Conservation (phyloP, 2,888 invertebrate genomes). For the Eristalis pertinax region DNA sequence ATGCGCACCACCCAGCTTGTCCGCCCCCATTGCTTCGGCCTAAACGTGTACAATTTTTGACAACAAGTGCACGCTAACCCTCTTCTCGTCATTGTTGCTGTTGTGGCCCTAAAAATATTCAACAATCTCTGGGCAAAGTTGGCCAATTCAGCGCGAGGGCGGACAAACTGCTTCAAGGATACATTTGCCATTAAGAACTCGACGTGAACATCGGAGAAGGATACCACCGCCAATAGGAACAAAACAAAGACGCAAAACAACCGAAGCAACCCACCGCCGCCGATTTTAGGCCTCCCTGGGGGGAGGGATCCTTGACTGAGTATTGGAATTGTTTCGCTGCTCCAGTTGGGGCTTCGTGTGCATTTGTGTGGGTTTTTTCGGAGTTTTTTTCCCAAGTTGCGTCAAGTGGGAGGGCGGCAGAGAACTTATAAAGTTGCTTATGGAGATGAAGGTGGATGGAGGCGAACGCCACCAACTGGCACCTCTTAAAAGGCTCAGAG, state of each 20-base stretch:
- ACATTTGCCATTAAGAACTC: slow-evolving; percentile 58
- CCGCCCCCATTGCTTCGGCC: background rate
- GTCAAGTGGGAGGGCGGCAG: slow-evolving; percentile 20
- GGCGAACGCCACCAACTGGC: slow-evolving; percentile 6
- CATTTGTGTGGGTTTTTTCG: background rate
- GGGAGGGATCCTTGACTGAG: background rate
- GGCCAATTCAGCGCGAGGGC: slow-evolving; percentile 22
- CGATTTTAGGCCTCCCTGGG: background rate
- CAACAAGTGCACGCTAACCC: slow-evolving; percentile 49
- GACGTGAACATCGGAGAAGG: slow-evolving; percentile 13
- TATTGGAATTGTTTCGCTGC: slow-evolving; percentile 13
- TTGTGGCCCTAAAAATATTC: background rate
- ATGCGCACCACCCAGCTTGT: background rate
- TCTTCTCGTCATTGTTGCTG: background rate
- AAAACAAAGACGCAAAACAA: background rate
- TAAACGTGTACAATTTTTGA: slow-evolving; percentile 41
- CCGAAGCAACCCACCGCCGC: background rate
- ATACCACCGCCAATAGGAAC: background rate
- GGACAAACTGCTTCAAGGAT: slow-evolving; percentile 53
- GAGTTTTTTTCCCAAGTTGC: slow-evolving; percentile 39
- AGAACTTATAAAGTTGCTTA: slow-evolving; percentile 17
- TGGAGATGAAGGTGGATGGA: background rate
- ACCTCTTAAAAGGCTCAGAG: slow-evolving; percentile 21
- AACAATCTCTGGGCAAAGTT: slow-evolving; percentile 12
- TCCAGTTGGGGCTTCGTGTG: background rate